phyloP scores from a whole-genome alignment of 1,140 invertebrate genomes.

The Macrocentrus cingulum region DNA sequence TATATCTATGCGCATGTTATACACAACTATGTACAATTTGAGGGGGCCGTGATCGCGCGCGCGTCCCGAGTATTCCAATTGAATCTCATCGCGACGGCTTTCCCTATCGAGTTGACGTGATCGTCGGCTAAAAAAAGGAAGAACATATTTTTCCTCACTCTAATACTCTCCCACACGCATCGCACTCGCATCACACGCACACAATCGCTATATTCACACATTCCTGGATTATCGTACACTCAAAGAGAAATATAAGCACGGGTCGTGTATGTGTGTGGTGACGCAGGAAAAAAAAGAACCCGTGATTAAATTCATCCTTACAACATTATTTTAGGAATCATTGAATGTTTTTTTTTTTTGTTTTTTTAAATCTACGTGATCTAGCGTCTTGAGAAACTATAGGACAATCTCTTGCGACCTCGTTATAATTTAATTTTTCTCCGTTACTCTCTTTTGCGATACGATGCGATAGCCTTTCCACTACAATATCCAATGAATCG shows the following conservation, averaged over 20 bases:
- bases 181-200: background rate
- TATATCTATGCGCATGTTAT: slow-evolving; percentile 21
- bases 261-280: background rate
- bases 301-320: background rate
- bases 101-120: slow-evolving; percentile 2
- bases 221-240: background rate
- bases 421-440: slow-evolving; percentile 1
- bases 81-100: slow-evolving; percentile 5
- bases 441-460: background rate
- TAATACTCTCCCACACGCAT: background rate
- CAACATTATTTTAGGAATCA: background rate
- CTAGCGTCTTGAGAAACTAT: slow-evolving; percentile 3
- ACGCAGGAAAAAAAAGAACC: no score
- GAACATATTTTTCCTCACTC: background rate
- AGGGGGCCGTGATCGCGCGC: background rate
- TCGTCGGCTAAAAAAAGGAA: background rate
- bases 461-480: no score
- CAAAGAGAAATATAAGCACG: background rate
- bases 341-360: background rate
- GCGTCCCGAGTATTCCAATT: slow-evolving; percentile 5
- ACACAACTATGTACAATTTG: slow-evolving; percentile 21
- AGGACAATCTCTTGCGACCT: background rate
- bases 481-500: background rate
- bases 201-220: background rate
- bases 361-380: background rate